Conservation (phyloP, 2,888 invertebrate species). For the Apodemia hepburni region DNA sequence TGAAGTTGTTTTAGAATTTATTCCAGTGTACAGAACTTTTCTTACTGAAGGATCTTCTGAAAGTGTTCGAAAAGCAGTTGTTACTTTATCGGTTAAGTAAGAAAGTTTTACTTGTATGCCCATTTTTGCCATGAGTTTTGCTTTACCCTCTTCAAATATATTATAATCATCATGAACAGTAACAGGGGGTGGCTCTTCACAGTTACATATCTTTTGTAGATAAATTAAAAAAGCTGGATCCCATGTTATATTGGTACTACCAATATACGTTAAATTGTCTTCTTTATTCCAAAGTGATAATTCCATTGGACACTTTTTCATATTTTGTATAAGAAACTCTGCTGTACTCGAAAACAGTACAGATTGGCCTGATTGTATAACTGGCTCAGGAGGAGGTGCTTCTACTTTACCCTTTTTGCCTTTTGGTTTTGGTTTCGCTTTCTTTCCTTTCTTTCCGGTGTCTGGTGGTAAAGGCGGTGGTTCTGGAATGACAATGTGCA, state of each 20-base stretch:
- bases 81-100: constrained; percentile 57
- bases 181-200: constrained; percentile 44
- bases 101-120: constrained; percentile 61
- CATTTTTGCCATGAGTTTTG: constrained; percentile 61
- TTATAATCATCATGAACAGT: constrained; percentile 62
- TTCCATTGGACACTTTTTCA: constrained; percentile 57
- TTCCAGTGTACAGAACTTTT: constrained; percentile 64
- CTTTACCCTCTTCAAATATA: constrained; percentile 66
- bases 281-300: constrained; percentile 69
- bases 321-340: constrained; percentile 58
- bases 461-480: constrained; percentile 64
- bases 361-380: constrained; percentile 67
- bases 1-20: constrained; percentile 66
- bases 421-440: constrained; percentile 44
- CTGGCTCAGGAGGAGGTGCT: constrained; percentile 57
- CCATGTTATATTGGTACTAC: constrained; percentile 55
- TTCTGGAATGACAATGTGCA: constrained; percentile 68
- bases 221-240: constrained; percentile 53
- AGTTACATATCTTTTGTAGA: constrained; percentile 48
- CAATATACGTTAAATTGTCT: constrained; percentile 57
- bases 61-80: constrained; percentile 61
- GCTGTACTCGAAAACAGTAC: constrained; percentile 63
- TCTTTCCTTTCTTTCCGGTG: constrained; percentile 47
- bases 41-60: constrained; percentile 60
- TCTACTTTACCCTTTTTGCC: constrained; percentile 50